These are phyloP conservation scores for Medauroidea extradentata DNA, from an alignment of 1,140 invertebrate species.

Conservation along the genomic window DNA sequence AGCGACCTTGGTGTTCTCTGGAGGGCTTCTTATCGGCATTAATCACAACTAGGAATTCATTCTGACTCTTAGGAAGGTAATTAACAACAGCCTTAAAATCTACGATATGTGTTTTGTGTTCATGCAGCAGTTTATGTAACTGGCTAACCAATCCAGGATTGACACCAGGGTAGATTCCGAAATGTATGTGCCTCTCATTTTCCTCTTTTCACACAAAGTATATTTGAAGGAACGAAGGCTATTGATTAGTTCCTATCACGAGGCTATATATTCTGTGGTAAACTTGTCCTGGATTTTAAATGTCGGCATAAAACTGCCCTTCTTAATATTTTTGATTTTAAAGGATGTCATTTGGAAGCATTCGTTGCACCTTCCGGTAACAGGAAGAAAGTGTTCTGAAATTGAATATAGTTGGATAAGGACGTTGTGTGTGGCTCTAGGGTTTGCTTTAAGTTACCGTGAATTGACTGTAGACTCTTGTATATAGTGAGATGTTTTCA, in stretches of 20 bases:
- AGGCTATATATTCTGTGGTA: slow-evolving; percentile 14
- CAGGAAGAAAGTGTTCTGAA: slow-evolving; percentile 17
- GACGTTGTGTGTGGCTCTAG: slow-evolving; percentile 16
- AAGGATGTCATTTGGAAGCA: slow-evolving; percentile 30
- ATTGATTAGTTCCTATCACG: slow-evolving; percentile 3
- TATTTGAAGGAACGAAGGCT: slow-evolving; percentile 16
- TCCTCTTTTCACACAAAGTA: slow-evolving; percentile 16
- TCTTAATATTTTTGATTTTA: slow-evolving; percentile 29
- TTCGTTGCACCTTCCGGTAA: slow-evolving; percentile 23
- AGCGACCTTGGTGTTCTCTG: slow-evolving; percentile 12
- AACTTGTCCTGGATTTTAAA: slow-evolving; percentile 11
- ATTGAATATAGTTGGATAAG: slow-evolving; percentile 14
- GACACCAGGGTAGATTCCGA: no score
- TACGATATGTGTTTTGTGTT: slow-evolving; percentile 19
- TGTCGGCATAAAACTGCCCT: slow-evolving; percentile 21
- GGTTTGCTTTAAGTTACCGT: no score
- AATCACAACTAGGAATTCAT: not conserved
- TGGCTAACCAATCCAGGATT: no score
- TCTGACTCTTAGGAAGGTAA: slow-evolving; percentile 12
- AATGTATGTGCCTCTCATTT: not conserved
- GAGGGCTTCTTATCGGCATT: no score
- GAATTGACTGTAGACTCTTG: no score
- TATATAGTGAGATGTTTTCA: no score
- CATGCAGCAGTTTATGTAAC: no score
- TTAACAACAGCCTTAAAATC: slow-evolving; percentile 30